Conservation (phyloP, 2,797 vertebrate genomes). For the Merluccius polli region DNA sequence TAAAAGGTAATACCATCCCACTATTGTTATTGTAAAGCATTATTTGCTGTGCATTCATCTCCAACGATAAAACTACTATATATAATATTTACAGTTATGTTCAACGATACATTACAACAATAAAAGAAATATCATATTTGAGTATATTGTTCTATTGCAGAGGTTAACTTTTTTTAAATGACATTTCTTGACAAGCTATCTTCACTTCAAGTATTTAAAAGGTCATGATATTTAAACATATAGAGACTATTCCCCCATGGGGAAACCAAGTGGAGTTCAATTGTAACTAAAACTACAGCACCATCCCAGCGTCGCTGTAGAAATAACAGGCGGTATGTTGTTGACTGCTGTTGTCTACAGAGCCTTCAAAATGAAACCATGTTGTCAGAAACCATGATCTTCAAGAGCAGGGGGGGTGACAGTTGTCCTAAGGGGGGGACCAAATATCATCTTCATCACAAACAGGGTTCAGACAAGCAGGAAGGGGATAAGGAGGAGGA, state of each 20-base stretch:
- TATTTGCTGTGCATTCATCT: background rate
- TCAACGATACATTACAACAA: background rate
- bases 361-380: conserved; percentile 14
- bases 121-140: background rate
- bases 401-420: conserved; percentile 32
- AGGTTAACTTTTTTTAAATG: background rate
- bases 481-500: too few species aligned
- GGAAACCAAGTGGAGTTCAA: background rate
- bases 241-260: background rate
- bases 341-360: background rate
- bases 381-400: conserved; percentile 23
- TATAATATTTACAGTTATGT: background rate
- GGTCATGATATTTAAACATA: background rate
- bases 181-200: background rate
- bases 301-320: too few species aligned
- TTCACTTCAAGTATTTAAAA: background rate
- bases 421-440: conserved; percentile 26
- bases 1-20: too few species aligned
- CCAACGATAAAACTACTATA: background rate
- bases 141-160: background rate
- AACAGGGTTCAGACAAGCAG: background rate
- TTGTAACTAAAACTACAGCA: too few species aligned
- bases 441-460: conserved; percentile 23
- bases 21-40: background rate
- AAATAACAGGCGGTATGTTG: too few species aligned